These are phyloP conservation scores for western clawed frog (Xenopus tropicalis) DNA, from an alignment of 2,113 vertebrate species.

Conservation along the genomic window DNA sequence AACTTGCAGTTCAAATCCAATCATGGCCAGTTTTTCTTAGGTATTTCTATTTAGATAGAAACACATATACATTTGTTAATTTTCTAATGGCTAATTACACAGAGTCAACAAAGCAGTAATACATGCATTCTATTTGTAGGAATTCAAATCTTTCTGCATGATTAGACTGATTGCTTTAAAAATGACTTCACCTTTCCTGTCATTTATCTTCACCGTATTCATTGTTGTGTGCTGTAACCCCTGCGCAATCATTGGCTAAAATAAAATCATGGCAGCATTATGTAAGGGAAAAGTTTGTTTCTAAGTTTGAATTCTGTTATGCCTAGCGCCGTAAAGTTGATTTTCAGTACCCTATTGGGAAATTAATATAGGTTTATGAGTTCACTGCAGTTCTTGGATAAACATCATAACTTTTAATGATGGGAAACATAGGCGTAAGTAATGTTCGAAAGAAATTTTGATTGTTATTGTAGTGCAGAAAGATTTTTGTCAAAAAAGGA, in stretches of 20 bases:
- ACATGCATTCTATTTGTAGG: neutral
- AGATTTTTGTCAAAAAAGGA: conserved; percentile 28
- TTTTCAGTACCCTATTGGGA: conserved; percentile 64
- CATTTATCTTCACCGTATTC: neutral
- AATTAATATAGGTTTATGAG: conserved; percentile 68
- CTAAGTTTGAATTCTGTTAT: conserved; percentile 51
- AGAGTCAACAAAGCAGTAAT: neutral
- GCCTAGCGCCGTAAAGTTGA: conserved; percentile 59
- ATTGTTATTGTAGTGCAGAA: conserved; percentile 28
- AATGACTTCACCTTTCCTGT: conserved; percentile 14
- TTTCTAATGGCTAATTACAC: neutral
- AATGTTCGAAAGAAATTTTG: conserved; percentile 35
- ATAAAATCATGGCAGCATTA: conserved; percentile 5
- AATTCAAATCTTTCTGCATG: neutral
- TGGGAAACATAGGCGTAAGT: conserved; percentile 64
- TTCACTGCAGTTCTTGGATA: conserved; percentile 67
- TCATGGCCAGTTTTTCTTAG: too few relatives aligned
- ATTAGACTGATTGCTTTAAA: conserved; percentile 10
- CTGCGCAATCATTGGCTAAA: conserved; percentile 47
- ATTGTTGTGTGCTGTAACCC: conserved; percentile 9
- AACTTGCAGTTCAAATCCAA: too few relatives aligned
- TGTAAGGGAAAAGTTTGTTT: conserved; percentile 51
- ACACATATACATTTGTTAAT: neutral
- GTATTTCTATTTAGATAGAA: neutral
- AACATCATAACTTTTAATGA: conserved; percentile 73